phyloP scores from a whole-genome alignment of 2,797 vertebrate genomes.

The Chaetodon trifasciatus region DNA sequence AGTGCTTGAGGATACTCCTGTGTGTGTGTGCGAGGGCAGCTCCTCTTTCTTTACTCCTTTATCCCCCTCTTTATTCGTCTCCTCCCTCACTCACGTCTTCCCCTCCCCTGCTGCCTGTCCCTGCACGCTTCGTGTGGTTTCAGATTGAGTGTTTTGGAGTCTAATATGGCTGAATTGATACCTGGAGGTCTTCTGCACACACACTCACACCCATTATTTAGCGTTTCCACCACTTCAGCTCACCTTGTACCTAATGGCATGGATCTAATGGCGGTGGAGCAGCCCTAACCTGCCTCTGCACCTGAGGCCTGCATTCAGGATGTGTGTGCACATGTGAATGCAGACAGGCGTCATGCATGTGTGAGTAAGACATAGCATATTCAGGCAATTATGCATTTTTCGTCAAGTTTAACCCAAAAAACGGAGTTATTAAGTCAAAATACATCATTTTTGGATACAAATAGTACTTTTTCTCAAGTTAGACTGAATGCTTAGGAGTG shows the following conservation, averaged over 20 bases:
- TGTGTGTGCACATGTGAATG: not conserved
- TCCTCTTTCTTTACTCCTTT: constrained; percentile 12
- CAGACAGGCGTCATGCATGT: not conserved
- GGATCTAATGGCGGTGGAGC: constrained; percentile 23
- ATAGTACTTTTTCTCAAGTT: not conserved
- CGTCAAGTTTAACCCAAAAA: not conserved
- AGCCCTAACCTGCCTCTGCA: constrained; percentile 44
- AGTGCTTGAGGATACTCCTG: constrained; percentile 7
- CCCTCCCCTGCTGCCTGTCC: constrained; percentile 43
- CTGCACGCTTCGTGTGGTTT: constrained; percentile 40
- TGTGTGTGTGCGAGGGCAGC: not conserved
- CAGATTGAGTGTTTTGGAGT: constrained; percentile 31
- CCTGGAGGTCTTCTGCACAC: not conserved
- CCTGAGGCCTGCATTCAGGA: constrained; percentile 20
- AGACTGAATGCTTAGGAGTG: not conserved
- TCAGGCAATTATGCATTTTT: not conserved
- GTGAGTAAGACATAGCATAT: not conserved
- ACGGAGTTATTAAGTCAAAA: not conserved
- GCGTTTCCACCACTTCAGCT: constrained; percentile 20
- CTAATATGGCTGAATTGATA: constrained; percentile 35
- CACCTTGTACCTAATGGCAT: constrained; percentile 13
- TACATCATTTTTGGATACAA: not conserved
- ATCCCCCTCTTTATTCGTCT: constrained; percentile 5
- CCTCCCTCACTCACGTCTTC: constrained; percentile 10
- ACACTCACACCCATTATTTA: constrained; percentile 16